Evolutionary conservation across 2,888 invertebrate species (phyloP).

Genomic region (Aromia moschata): DNA sequence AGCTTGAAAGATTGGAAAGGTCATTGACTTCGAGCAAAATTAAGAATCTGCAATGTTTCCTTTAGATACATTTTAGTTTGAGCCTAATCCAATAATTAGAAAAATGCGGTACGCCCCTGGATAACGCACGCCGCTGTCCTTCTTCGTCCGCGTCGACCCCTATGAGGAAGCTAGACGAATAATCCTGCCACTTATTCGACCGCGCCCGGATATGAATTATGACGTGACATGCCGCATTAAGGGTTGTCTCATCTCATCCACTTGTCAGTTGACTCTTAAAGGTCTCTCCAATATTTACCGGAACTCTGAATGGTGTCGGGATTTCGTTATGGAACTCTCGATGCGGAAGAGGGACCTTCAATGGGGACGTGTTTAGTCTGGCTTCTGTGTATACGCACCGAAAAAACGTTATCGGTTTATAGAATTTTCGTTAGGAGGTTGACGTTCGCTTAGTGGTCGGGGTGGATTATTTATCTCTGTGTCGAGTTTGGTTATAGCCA

Average conservation of each 20-base stretch:
- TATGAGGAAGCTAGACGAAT: constrained; percentile 5
- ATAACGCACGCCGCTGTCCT: not conserved
- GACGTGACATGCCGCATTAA: constrained; percentile 10
- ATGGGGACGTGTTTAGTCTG: not conserved
- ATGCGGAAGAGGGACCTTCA: not conserved
- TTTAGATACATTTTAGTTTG: too few relatives aligned
- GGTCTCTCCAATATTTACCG: constrained; percentile 15
- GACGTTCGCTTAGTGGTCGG: not conserved
- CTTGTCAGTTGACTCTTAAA: constrained; percentile 22
- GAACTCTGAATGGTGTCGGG: constrained; percentile 9
- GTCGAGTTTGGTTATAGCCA: too few relatives aligned
- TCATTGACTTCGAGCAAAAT: too few relatives aligned
- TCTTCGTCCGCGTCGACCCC: not conserved
- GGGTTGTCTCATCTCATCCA: constrained; percentile 19
- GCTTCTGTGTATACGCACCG: not conserved
- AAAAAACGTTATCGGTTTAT: not conserved
- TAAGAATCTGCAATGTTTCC: too few relatives aligned
- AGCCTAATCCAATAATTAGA: too few relatives aligned
- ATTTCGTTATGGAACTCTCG: not conserved
- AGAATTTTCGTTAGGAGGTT: not conserved
- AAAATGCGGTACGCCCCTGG: not conserved
- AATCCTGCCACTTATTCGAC: constrained; percentile 12
- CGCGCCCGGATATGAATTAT: constrained; percentile 17
- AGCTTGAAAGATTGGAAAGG: too few relatives aligned
- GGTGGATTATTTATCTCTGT: not conserved